A percentile compares a stretch with the other conserved stretches of the same genome.
phyloP scores from a whole-genome alignment of 2,113 vertebrate species.

The Cisticola juncidis region DNA sequence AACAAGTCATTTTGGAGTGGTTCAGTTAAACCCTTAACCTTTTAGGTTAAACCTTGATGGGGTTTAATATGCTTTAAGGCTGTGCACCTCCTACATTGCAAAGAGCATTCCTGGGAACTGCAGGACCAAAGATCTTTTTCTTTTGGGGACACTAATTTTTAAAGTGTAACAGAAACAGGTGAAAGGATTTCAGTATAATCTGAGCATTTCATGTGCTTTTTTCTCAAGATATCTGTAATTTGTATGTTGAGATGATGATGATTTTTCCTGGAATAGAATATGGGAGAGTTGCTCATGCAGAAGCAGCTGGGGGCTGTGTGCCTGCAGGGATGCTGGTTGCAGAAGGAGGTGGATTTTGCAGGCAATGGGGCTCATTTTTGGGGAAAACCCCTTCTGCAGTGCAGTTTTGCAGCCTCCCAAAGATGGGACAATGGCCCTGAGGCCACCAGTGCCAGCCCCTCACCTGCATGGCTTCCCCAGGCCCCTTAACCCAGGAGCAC shows the following conservation, averaged over 20 bases:
- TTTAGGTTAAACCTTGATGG: not conserved
- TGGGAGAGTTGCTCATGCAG: not conserved
- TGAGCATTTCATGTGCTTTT: rapidly evolving
- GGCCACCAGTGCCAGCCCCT: not conserved
- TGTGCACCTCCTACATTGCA: not conserved
- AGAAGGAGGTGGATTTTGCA: not conserved
- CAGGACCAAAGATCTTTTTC: not conserved
- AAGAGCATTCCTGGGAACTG: not conserved
- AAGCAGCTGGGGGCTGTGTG: not conserved
- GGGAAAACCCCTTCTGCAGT: not conserved
- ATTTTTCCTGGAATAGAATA: not conserved
- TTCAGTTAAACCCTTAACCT: not conserved
- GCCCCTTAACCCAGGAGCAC: not conserved
- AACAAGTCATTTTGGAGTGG: not conserved
- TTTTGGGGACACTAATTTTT: not conserved
- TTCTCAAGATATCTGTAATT: not conserved
- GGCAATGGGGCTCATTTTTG: not conserved
- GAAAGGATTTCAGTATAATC: not conserved
- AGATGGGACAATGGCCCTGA: not conserved
- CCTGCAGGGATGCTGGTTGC: not conserved
- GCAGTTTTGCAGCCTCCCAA: not conserved
- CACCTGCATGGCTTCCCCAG: rapidly evolving
- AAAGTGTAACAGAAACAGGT: not conserved
- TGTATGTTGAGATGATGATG: not conserved
- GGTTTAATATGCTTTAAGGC: not conserved